phyloP scores from a whole-genome alignment of 2,797 vertebrate genomes.

The Sternotherus odoratus region DNA sequence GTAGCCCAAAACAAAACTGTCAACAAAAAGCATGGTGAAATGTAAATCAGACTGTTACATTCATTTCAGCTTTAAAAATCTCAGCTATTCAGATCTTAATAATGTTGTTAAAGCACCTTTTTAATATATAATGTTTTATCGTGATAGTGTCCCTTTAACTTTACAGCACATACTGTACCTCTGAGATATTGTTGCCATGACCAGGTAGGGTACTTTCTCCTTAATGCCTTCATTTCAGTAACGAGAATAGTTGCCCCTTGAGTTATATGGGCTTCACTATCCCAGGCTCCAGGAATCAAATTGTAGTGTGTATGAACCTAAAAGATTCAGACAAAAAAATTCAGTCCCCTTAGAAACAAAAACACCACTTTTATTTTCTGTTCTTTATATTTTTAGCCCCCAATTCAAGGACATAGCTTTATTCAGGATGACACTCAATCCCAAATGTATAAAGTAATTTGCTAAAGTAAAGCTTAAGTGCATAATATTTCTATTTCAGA shows the following conservation, averaged over 20 bases:
- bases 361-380: background rate
- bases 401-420: background rate
- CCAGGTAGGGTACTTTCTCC: constrained; percentile 74
- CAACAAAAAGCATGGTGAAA: background rate
- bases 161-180: constrained; percentile 38
- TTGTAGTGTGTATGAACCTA: constrained; percentile 33
- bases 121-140: background rate
- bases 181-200: constrained; percentile 71
- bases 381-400: background rate
- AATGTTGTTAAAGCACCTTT: background rate
- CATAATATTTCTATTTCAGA: fast-evolving
- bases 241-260: constrained; percentile 62
- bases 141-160: background rate
- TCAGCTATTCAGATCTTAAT: background rate
- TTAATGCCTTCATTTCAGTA: constrained; percentile 71
- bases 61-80: background rate
- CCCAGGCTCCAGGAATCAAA: constrained; percentile 30
- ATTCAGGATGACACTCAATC: background rate
- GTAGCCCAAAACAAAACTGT: background rate
- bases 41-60: background rate
- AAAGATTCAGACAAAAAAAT: constrained; percentile 18
- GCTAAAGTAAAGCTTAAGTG: background rate
- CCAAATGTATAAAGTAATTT: background rate
- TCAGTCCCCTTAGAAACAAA: background rate
- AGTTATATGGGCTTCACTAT: constrained; percentile 76